Conservation (phyloP, 2,888 invertebrate genomes). For the Dromius quadrimaculatus region DNA sequence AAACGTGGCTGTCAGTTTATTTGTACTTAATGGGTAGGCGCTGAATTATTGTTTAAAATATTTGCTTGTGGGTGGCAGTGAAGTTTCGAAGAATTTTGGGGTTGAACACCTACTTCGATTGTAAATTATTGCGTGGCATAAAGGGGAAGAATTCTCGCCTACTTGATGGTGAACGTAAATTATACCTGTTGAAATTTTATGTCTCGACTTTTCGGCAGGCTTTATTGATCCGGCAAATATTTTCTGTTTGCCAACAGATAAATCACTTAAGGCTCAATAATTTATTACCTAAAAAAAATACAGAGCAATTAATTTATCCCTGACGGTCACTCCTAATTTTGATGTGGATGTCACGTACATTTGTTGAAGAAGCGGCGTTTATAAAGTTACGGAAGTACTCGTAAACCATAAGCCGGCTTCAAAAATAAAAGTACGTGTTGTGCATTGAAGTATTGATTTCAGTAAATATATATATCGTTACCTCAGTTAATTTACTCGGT, state of each 20-base stretch:
- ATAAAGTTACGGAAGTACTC: constrained; percentile 35
- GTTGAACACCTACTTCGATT: constrained; percentile 46
- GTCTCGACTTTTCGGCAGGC: constrained; percentile 17
- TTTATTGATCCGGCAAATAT: constrained; percentile 13
- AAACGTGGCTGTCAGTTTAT: constrained; percentile 57
- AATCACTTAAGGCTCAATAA: constrained; percentile 6
- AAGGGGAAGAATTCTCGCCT: constrained; percentile 20
- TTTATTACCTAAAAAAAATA: constrained; percentile 3
- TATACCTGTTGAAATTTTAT: constrained; percentile 41
- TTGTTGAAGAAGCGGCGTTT: constrained; percentile 43
- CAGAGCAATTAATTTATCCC: background rate
- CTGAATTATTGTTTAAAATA: constrained; percentile 56
- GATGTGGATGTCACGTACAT: constrained; percentile 32
- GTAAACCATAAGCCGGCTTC: constrained; percentile 41
- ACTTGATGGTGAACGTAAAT: constrained; percentile 30
- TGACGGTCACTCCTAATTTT: no score
- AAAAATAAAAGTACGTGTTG: constrained; percentile 39
- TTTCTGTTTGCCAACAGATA: constrained; percentile 4
- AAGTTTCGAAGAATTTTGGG: constrained; percentile 40
- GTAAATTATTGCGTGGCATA: constrained; percentile 38
- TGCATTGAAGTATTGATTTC: constrained; percentile 23
- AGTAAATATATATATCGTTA: constrained; percentile 24
- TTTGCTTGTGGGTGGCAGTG: constrained; percentile 46
- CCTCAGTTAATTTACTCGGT: background rate
- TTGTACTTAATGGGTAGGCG: constrained; percentile 57